phyloP scores from a whole-genome alignment of 2,888 invertebrate species.

The Eupithecia pulchellata region DNA sequence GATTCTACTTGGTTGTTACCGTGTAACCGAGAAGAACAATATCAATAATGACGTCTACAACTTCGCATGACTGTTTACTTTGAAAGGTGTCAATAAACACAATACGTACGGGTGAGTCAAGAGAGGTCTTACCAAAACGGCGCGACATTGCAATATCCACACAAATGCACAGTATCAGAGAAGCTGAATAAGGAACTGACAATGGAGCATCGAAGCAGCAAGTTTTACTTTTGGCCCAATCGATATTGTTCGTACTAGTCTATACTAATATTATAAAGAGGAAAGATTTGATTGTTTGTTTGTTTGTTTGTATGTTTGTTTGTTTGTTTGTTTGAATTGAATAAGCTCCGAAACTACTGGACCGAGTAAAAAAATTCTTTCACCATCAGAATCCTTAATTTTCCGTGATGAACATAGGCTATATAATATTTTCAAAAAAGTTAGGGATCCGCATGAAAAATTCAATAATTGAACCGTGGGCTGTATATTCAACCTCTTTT shows the following conservation, averaged over 20 bases:
- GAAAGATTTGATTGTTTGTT: too few relatives aligned
- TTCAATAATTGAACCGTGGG: too few relatives aligned
- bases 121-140: constrained; percentile 30
- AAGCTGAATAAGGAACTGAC: constrained; percentile 41
- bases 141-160: constrained; percentile 33
- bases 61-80: constrained; percentile 12
- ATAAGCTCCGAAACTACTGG: too few relatives aligned
- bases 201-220: constrained; percentile 42
- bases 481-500: too few relatives aligned
- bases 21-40: constrained; percentile 16
- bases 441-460: too few relatives aligned
- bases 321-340: too few relatives aligned
- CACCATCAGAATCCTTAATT: too few relatives aligned
- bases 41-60: constrained; percentile 8
- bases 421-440: too few relatives aligned
- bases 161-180: constrained; percentile 39
- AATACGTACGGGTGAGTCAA: constrained; percentile 28
- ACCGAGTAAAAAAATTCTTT: too few relatives aligned
- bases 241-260: constrained; percentile 53
- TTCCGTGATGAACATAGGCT: too few relatives aligned
- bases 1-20: neutral
- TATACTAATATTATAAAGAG: too few relatives aligned
- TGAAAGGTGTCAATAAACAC: constrained; percentile 28
- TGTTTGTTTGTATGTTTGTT: too few relatives aligned
- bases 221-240: constrained; percentile 51